Percentiles rank a stretch among this genome's conserved stretches.
Evolutionary conservation across 2,888 invertebrate species (phyloP).

Genomic region (Drosophila histrio): DNA sequence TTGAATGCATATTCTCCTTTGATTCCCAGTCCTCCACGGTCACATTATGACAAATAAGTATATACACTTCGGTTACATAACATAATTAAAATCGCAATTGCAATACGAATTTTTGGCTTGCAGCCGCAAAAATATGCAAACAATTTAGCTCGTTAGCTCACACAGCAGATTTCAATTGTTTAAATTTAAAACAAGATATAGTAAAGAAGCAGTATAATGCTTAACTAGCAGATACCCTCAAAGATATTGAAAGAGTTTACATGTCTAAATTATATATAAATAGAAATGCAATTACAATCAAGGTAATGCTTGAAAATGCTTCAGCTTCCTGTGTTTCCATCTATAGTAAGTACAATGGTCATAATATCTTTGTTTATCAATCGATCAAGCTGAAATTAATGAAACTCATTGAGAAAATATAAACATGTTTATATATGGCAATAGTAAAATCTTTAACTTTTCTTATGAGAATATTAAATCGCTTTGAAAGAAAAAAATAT

Average conservation of each 20-base stretch:
- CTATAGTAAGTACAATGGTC: background rate
- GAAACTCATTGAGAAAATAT: background rate
- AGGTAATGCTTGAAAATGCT: no score
- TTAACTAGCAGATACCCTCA: background rate
- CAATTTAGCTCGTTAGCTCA: conserved; percentile 23
- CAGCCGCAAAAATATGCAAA: conserved; percentile 11
- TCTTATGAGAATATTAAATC: background rate
- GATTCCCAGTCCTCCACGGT: conserved; percentile 15
- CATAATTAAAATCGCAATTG: conserved; percentile 15
- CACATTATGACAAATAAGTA: conserved; percentile 6
- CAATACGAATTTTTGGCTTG: conserved; percentile 23
- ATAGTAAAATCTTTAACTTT: no score
- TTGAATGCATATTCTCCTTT: conserved; percentile 14
- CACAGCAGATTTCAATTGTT: conserved; percentile 24
- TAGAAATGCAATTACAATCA: no score
- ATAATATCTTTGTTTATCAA: background rate
- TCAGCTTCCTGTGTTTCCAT: background rate
- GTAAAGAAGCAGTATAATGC: background rate
- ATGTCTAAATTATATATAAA: no score
- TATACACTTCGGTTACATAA: conserved; percentile 7
- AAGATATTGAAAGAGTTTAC: no score
- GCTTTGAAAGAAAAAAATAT: background rate
- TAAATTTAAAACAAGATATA: background rate
- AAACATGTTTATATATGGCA: no score
- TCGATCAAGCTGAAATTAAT: background rate